Conservation (phyloP, 2,113 vertebrate species). For the Eleginops maclovinus region DNA sequence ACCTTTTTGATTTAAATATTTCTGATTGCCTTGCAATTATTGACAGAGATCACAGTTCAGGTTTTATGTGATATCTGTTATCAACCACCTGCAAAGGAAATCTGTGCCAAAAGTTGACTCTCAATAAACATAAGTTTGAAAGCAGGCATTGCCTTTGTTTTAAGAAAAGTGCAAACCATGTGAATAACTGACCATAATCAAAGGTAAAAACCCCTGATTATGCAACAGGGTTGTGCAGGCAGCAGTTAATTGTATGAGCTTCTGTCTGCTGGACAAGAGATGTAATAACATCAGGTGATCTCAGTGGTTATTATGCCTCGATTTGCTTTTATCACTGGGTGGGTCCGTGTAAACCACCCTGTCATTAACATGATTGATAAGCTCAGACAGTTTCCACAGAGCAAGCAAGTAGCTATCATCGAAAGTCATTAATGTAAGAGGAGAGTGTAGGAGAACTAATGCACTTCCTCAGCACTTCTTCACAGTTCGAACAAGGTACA, state of each 20-base stretch:
- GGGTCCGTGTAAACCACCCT: slow-evolving; percentile 46
- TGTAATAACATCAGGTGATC: slow-evolving; percentile 59
- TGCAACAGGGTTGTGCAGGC: slow-evolving; percentile 48
- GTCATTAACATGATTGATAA: slow-evolving; percentile 57
- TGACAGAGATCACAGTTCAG: slow-evolving; percentile 23
- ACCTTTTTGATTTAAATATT: not conserved
- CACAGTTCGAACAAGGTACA: slow-evolving; percentile 5
- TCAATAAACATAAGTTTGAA: slow-evolving; percentile 16
- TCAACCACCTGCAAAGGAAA: not conserved
- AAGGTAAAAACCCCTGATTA: slow-evolving; percentile 64
- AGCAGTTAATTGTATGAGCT: slow-evolving; percentile 66
- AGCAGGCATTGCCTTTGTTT: slow-evolving; percentile 28
- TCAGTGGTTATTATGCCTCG: slow-evolving; percentile 64
- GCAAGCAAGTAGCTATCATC: slow-evolving; percentile 4
- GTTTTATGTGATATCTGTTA: slow-evolving; percentile 23
- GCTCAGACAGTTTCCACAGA: slow-evolving; percentile 18
- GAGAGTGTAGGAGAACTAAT: not conserved
- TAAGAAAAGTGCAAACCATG: slow-evolving; percentile 40
- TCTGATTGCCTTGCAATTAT: not conserved
- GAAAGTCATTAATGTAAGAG: slow-evolving; percentile 23
- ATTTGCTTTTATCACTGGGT: slow-evolving; percentile 70
- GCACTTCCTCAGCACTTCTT: not conserved
- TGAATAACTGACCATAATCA: slow-evolving; percentile 58
- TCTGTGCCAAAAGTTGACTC: slow-evolving; percentile 21
- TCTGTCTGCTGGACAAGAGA: slow-evolving; percentile 70